phyloP scores from a whole-genome alignment of 2,888 invertebrate species.

The Apocheima hispidaria region DNA sequence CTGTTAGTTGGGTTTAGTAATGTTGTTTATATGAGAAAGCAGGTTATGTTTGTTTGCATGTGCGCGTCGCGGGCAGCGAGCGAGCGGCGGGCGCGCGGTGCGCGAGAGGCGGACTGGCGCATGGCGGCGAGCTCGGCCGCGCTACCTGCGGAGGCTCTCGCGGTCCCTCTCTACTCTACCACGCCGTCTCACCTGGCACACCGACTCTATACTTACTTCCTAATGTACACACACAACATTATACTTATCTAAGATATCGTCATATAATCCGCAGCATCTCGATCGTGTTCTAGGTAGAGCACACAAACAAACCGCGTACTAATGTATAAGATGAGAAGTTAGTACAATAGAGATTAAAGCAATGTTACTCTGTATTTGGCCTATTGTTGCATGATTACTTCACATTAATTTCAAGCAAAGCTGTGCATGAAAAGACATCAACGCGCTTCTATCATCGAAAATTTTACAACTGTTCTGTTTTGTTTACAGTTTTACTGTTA shows the following conservation, averaged over 20 bases:
- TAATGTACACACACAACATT: conserved; percentile 13
- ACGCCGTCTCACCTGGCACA: conserved; percentile 61
- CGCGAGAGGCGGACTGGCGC: conserved; percentile 72
- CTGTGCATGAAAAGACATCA: conserved; percentile 28
- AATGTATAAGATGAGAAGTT: background rate
- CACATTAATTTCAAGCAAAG: background rate
- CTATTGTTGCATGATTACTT: background rate
- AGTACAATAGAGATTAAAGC: background rate
- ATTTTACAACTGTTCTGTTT: background rate
- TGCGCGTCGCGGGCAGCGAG: conserved; percentile 61
- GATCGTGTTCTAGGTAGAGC: conserved; percentile 14
- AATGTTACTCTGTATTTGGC: background rate
- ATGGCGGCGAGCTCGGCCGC: conserved; percentile 60
- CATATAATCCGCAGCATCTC: conserved; percentile 23
- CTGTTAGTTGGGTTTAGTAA: conserved; percentile 47
- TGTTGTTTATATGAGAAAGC: conserved; percentile 63
- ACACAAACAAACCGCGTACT: conserved; percentile 7
- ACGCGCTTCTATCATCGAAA: background rate
- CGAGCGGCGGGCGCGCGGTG: conserved; percentile 61
- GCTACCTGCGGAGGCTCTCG: conserved; percentile 72
- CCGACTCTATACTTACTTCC: conserved; percentile 17
- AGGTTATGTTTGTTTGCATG: conserved; percentile 52
- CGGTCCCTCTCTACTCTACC: conserved; percentile 66
- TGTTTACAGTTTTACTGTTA: background rate
- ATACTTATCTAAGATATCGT: conserved; percentile 15